Percentiles rank a stretch among this genome's conserved stretches.
phyloP scores from a whole-genome alignment of 1,140 invertebrate genomes.

The Zaprionus ornatus region DNA sequence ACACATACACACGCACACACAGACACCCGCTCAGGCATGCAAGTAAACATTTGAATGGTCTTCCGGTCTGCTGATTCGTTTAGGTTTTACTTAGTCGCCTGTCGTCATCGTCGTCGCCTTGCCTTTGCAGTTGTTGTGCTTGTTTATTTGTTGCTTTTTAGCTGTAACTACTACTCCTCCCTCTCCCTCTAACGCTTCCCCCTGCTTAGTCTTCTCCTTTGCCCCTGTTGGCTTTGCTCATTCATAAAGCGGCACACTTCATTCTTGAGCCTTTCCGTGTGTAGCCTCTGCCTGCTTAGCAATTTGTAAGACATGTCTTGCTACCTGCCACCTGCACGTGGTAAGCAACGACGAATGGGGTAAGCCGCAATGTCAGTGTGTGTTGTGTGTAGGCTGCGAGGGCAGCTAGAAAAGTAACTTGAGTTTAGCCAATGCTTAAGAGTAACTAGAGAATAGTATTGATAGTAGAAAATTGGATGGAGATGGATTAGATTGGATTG shows the following conservation, averaged over 20 bases:
- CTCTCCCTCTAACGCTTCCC: neutral
- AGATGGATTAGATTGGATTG: too few species aligned
- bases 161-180: neutral
- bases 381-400: neutral
- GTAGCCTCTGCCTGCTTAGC: slow-evolving; percentile 2
- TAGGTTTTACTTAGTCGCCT: slow-evolving; percentile 59
- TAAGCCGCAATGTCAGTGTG: neutral
- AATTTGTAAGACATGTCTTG: slow-evolving; percentile 27
- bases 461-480: too few species aligned
- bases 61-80: slow-evolving; percentile 77
- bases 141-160: slow-evolving; percentile 16
- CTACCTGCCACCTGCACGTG: slow-evolving; percentile 1
- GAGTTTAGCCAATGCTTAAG: neutral
- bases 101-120: slow-evolving; percentile 28
- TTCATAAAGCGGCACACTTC: slow-evolving; percentile 52
- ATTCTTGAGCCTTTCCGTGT: slow-evolving; percentile 30
- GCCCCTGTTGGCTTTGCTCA: slow-evolving; percentile 17
- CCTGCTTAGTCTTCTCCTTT: neutral
- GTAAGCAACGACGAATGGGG: neutral
- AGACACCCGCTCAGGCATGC: slow-evolving; percentile 24
- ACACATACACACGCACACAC: slow-evolving; percentile 8
- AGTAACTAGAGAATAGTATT: too few species aligned
- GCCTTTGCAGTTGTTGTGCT: slow-evolving; percentile 9
- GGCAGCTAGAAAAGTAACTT: neutral
- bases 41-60: slow-evolving; percentile 69